Percentiles rank a stretch among this genome's conserved stretches.
Conservation (phyloP, 2,888 invertebrate genomes). For the Drosophila mercatorum region DNA sequence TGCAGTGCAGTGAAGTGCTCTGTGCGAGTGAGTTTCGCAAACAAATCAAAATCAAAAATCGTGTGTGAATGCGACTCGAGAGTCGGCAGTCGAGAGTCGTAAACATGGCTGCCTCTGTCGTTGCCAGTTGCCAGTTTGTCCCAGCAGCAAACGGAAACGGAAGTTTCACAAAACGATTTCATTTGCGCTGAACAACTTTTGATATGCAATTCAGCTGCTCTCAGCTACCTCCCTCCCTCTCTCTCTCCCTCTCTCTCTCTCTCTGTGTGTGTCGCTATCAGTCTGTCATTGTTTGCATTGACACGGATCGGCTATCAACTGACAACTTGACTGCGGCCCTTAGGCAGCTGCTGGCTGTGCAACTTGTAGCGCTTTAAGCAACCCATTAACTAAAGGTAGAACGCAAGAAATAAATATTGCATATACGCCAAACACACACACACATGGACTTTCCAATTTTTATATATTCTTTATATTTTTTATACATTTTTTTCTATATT, state of each 20-base stretch:
- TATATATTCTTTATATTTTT: constrained; percentile 16
- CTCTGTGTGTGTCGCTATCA: constrained; percentile 13
- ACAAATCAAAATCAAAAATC: constrained; percentile 81
- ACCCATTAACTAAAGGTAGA: constrained; percentile 43
- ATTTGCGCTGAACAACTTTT: constrained; percentile 77
- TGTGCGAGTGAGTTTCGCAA: constrained; percentile 66
- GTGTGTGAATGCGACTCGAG: constrained; percentile 68
- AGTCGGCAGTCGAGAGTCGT: constrained; percentile 54
- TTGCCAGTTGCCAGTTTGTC: constrained; percentile 9
- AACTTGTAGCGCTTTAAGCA: constrained; percentile 65
- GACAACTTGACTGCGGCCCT: constrained; percentile 50
- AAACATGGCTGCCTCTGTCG: constrained; percentile 58
- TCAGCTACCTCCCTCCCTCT: constrained; percentile 21
- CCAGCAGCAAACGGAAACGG: constrained; percentile 66
- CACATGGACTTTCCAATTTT: constrained; percentile 53
- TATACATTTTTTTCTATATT: constrained; percentile 32
- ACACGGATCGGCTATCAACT: constrained; percentile 64
- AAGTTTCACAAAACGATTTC: constrained; percentile 79
- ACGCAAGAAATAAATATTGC: constrained; percentile 59
- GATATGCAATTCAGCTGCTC: constrained; percentile 60
- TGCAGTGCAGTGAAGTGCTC: constrained; percentile 27
- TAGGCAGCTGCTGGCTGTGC: constrained; percentile 23
- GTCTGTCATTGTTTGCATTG: constrained; percentile 68
- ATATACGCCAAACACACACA: constrained; percentile 34
- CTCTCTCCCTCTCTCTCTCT: constrained; percentile 18